These are phyloP conservation scores for Acronicta psi DNA, from an alignment of 2,888 invertebrate genomes.

Conservation along the genomic window DNA sequence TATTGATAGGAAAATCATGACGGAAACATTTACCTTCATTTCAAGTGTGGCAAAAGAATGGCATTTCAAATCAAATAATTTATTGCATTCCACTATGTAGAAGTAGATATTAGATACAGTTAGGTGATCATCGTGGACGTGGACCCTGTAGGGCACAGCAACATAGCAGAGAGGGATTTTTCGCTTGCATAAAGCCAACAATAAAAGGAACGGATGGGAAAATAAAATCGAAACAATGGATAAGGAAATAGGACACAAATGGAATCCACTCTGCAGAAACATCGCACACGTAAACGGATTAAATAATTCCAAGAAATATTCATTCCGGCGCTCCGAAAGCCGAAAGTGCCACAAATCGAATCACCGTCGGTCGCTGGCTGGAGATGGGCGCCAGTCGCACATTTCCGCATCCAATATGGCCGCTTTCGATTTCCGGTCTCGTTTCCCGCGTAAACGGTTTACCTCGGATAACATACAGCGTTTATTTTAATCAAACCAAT, in stretches of 20 bases:
- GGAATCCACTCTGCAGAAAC: slow-evolving; percentile 21
- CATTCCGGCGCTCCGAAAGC: slow-evolving; percentile 43
- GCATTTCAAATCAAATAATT: too few relatives aligned
- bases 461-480: slow-evolving; percentile 78
- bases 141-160: too few relatives aligned
- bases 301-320: slow-evolving; percentile 48
- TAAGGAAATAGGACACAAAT: slow-evolving; percentile 18
- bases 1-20: too few relatives aligned
- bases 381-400: slow-evolving; percentile 62
- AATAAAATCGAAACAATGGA: background rate
- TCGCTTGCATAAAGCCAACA: background rate
- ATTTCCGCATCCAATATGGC: slow-evolving; percentile 88
- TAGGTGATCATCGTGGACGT: too few relatives aligned
- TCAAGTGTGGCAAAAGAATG: too few relatives aligned
- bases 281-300: slow-evolving; percentile 42
- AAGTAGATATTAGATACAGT: too few relatives aligned
- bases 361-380: slow-evolving; percentile 43
- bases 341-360: slow-evolving; percentile 60
- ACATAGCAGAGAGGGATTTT: too few relatives aligned
- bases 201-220: background rate
- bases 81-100: too few relatives aligned
- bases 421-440: slow-evolving; percentile 84
- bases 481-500: slow-evolving; percentile 79
- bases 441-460: slow-evolving; percentile 80
- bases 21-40: too few relatives aligned